Evolutionary conservation across 2,888 invertebrate species (phyloP).

Genomic region (Meiosimyza platycephala): DNA sequence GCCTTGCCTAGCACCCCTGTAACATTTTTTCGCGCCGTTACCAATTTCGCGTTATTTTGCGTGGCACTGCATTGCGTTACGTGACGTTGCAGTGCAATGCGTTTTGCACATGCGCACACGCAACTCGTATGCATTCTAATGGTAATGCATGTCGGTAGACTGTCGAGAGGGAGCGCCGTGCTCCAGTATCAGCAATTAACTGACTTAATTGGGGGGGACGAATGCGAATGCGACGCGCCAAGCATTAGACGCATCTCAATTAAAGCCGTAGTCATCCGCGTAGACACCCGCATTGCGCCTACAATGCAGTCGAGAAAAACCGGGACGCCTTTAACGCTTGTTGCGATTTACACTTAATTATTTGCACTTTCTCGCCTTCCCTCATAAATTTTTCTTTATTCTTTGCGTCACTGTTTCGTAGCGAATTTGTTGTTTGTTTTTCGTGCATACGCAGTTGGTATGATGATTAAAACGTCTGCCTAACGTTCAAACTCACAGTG

Average conservation of each 20-base stretch:
- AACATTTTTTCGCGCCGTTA: too few relatives aligned
- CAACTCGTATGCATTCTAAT: not conserved
- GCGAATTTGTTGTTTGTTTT: not conserved
- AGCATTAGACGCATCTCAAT: constrained; percentile 18
- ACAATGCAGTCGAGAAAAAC: too few relatives aligned
- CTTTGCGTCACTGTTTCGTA: too few relatives aligned
- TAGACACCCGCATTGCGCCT: too few relatives aligned
- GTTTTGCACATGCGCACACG: constrained; percentile 17
- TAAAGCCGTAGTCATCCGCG: not conserved
- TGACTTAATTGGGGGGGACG: constrained; percentile 8
- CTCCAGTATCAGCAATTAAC: not conserved
- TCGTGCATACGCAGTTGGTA: constrained; percentile 16
- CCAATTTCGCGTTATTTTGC: not conserved
- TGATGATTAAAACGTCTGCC: constrained; percentile 15
- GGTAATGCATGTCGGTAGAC: not conserved
- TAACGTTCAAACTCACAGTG: too few relatives aligned
- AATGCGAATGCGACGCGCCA: constrained; percentile 1
- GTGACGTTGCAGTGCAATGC: not conserved
- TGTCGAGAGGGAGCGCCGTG: not conserved
- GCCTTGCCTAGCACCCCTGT: not conserved
- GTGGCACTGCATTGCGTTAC: constrained; percentile 3
- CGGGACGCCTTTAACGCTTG: too few relatives aligned
- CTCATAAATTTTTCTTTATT: too few relatives aligned
- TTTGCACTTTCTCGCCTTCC: too few relatives aligned
- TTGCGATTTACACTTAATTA: too few relatives aligned